A percentile compares a stretch with the other conserved stretches of the same genome.
These are phyloP conservation scores for Chloroceryle aenea DNA, from an alignment of 2,113 vertebrate species.

Conservation along the genomic window DNA sequence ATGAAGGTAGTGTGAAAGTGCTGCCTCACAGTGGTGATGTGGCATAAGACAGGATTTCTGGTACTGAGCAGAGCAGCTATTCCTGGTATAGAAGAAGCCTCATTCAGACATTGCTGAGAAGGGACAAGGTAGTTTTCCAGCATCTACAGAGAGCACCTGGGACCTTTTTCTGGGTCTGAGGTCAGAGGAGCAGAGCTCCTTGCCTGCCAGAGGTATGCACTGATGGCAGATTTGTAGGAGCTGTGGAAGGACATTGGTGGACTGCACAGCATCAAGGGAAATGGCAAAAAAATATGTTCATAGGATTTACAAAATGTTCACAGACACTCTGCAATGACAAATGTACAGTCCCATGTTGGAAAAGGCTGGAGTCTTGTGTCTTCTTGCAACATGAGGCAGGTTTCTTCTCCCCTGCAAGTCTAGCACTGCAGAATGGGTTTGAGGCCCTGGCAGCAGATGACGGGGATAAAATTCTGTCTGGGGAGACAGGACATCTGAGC, in stretches of 20 bases:
- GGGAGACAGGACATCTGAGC: neutral
- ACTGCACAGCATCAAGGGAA: neutral
- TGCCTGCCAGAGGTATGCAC: neutral
- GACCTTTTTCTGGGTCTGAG: accelerated
- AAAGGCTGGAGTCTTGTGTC: neutral
- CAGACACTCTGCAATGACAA: neutral
- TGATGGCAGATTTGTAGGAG: neutral
- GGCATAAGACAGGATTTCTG: neutral
- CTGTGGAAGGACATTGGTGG: neutral
- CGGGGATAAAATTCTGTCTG: neutral
- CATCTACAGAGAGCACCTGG: neutral
- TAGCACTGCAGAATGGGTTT: neutral
- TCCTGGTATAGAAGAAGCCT: neutral
- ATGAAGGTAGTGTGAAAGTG: neutral
- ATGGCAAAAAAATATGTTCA: neutral
- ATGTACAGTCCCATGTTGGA: neutral
- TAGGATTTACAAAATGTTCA: neutral
- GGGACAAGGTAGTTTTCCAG: neutral
- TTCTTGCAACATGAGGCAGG: neutral
- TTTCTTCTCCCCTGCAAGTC: neutral
- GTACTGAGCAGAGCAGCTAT: neutral
- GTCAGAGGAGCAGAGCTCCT: neutral
- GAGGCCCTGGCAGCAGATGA: neutral
- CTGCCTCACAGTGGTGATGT: accelerated
- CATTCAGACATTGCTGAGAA: neutral